Evolutionary conservation across 2,113 vertebrate genomes (phyloP), one percentile per base, ranked within the genome.

Genomic region (Trinectes maculatus): DNA sequence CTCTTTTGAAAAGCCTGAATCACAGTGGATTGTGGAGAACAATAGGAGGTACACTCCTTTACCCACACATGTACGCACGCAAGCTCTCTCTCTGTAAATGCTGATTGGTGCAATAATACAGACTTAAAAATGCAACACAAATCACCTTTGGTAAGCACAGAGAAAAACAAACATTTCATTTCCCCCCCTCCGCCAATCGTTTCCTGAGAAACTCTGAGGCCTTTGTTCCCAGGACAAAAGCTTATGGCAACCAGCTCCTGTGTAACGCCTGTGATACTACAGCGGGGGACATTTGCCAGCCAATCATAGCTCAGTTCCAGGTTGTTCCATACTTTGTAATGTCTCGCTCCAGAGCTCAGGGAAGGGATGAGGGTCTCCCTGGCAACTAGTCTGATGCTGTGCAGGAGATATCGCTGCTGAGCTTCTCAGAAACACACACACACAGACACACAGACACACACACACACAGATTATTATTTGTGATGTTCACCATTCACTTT

Each of bases 351-450:
- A 55, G 52, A 56, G 85, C 85, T 74, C 63, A 46, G 53, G 43
- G 22, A 42, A 61, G 44, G 71, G 37, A 36, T 43, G 44, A 28
- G 43, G 48, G 77, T 80, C 52, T 82, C 71, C 59, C 71, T 87
- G 83, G 85, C 78, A 91, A 80, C 71, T 48, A 61, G 57, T 60
- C 68, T 70, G 67, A 85, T 83, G 62, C 68, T 74, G 63, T 54
- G 60, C 61, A 24, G 61, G 36, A 81, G 40, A 80, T 39, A 29
- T 55, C 37, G 36, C 43, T 64, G 47, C 54, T 76, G 34, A 29
- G 48, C 9, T 53, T 12, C 19, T 51, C 48, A 49, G 22, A 42
- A 36, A 51, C 33, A 43, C 19, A 31, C 63, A 51, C 46, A 48
- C 34, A 56, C 63, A 56, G 34, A 5, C 11, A 67, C 26, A 44